phyloP scores from a whole-genome alignment of 1,140 invertebrate species.

The Penaeus chinensis region DNA sequence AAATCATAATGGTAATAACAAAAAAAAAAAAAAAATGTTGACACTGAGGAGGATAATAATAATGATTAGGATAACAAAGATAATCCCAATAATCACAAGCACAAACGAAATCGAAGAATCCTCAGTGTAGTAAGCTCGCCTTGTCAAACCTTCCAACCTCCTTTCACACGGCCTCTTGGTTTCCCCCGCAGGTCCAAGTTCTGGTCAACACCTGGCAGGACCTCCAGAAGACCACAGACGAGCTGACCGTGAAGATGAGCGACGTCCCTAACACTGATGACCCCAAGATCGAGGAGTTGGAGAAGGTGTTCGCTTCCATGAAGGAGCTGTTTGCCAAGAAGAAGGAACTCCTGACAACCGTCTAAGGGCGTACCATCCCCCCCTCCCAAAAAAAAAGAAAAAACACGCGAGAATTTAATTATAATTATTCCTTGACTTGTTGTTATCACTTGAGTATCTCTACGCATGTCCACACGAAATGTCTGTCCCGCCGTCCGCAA shows the following conservation, averaged over 20 bases:
- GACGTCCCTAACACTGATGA: constrained; percentile 58
- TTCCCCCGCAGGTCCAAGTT: constrained; percentile 42
- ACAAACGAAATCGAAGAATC: not conserved
- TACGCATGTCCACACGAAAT: too few relatives aligned
- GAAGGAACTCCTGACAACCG: constrained; percentile 57
- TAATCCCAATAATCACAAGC: not conserved
- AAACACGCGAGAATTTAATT: constrained; percentile 3
- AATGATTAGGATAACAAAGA: not conserved
- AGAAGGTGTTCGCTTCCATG: constrained; percentile 59
- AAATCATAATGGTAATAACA: not conserved
- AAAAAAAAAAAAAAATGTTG: not conserved
- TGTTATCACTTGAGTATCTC: too few relatives aligned
- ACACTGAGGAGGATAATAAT: not conserved
- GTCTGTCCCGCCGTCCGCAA: too few relatives aligned
- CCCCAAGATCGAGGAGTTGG: constrained; percentile 61
- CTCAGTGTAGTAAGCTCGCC: not conserved
- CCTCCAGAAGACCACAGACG: constrained; percentile 58
- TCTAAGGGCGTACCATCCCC: constrained; percentile 30
- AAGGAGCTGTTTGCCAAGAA: constrained; percentile 62
- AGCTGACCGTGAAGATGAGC: constrained; percentile 56
- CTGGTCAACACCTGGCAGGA: constrained; percentile 62
- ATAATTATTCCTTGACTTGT: too few relatives aligned
- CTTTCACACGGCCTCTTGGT: not conserved
- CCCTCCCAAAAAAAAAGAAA: not conserved
- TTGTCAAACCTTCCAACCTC: not conserved